A percentile compares a stretch with the other conserved stretches of the same genome.
These are phyloP conservation scores for Oophaga pumilio DNA, from an alignment of 2,113 vertebrate species.

Conservation along the genomic window DNA sequence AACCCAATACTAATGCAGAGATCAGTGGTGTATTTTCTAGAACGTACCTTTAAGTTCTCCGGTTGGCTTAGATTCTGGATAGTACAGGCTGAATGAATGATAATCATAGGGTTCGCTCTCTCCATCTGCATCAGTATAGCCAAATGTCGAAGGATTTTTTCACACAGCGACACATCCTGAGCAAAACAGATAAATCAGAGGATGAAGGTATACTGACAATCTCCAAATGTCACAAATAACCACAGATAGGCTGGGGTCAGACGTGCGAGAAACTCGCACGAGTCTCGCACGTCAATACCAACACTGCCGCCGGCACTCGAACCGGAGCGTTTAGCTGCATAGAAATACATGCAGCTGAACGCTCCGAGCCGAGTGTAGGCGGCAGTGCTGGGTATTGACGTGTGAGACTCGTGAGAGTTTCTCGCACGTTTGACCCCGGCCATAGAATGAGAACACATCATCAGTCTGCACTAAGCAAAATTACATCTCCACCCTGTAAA, in stretches of 20 bases:
- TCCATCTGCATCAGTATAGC: conserved; percentile 67
- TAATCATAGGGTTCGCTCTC: conserved; percentile 65
- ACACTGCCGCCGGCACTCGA: no score
- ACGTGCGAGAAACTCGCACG: no score
- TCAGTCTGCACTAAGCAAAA: neutral
- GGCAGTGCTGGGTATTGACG: no score
- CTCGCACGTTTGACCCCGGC: no score
- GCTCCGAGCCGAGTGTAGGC: no score
- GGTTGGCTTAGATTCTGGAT: conserved; percentile 69
- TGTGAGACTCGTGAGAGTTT: no score
- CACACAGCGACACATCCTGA: conserved; percentile 70
- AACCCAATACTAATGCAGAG: neutral
- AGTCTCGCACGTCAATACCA: no score
- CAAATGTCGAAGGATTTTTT: conserved; percentile 71
- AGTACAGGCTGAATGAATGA: conserved; percentile 69
- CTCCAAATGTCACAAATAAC: neutral
- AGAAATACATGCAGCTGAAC: no score
- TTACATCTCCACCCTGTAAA: no score
- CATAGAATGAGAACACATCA: neutral
- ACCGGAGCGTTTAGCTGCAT: no score
- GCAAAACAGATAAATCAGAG: conserved; percentile 31
- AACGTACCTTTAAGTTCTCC: conserved; percentile 62
- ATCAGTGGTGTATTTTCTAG: neutral
- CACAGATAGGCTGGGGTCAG: neutral
- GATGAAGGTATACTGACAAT: neutral